Evolutionary conservation across 2,797 vertebrate genomes (phyloP), one percentile per base, ranked within the genome.

Genomic region (Columba guinea): DNA sequence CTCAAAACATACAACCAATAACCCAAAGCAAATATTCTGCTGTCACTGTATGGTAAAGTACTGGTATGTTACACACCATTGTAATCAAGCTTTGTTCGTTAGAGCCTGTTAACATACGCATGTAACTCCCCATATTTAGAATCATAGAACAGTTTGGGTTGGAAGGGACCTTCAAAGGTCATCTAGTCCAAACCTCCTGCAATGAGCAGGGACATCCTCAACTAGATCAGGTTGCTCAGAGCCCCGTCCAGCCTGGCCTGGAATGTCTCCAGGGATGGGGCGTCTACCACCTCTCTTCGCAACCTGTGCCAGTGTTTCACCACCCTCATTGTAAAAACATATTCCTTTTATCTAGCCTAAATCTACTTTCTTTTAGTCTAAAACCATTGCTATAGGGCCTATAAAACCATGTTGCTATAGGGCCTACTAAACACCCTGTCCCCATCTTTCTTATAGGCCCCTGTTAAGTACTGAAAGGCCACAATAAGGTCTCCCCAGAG

Each of bases 101-200:
- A 27, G 11, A 53, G 7, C 1, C 35, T 2, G 0, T 52, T 69
- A 70, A 58, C 7, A 64, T 2, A 23, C 0, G 2, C 34, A 60
- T 1, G 0, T 8, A 21, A 46, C 44, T 46, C 19, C 44, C 19
- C 19, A 18, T 19, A 20, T 46, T 19, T 0, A 75, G 16, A 81
- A 53, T 73, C 13, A 39, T 2, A 24, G 22, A 69, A 73, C 13
- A 0, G 7, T 37, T 34, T 81, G 37, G 23, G 51, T 17, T 53
- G 6, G n/a, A 69, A 89, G 11, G 22, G 26, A 74, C 7, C 16
- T 67, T 69, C 35, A 51, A 53, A 69, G 5, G 4, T 7, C 26
- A 65, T 6, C 21, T n/a, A 81, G 55, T 26, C 34, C 5, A 58
- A 74, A 2, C 4, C 5, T 34, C 4, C 17, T 81, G 52, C 52